Base-by-base conservation (phyloP, 2,888 invertebrate species). In the Sipha maydis region DNA sequence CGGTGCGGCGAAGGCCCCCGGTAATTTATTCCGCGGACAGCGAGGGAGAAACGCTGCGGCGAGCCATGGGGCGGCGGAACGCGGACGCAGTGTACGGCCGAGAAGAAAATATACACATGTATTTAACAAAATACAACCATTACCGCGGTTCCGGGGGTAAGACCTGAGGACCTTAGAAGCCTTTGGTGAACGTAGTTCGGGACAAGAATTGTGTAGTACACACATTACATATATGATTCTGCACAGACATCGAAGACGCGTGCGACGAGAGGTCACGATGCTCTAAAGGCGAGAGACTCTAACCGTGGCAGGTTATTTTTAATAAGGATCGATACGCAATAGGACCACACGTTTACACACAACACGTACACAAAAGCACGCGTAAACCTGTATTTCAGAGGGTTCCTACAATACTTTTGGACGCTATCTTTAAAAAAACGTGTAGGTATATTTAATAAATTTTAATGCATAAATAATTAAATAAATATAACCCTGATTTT, bases 1-100 rank as follows among this genome's bases (percentile, higher is more conserved):
- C 67, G 84, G 38, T 56, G 19, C 67, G 84, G 38, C 56, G 19
- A 28, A 25, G 73, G 83, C 34, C 56, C 14, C 38, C 84, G 3
- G 34, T 86, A 86, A 86, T 86, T 85, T 85, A 85, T 85, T 85
- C 85, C 69, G 69, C 67, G 48, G 28, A 21, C 48, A 19, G 34
- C 48, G 73, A 56, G 54, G 75, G 75, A 83, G 75, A 83, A 75
- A 83, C 56, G 11, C 84, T 3, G 25, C 34, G 34, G 9, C 34
- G 38, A 75, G 3, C 21, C 28, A 14, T 17, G 77, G 38, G 77
- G 38, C n/a, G 0, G 31, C 8, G 17, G 3, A 9, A 5, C 3
- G 41, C 25, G 31, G 19, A 2, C 8, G 14, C 7, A 3, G 21
- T 54, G 76, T 4, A 9, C 5, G 38, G 25, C 0, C 3, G 34